Evolutionary conservation across 1,140 invertebrate genomes (phyloP), one percentile per base, ranked within the genome.

Genomic region (Pygmarrhopalites habei): DNA sequence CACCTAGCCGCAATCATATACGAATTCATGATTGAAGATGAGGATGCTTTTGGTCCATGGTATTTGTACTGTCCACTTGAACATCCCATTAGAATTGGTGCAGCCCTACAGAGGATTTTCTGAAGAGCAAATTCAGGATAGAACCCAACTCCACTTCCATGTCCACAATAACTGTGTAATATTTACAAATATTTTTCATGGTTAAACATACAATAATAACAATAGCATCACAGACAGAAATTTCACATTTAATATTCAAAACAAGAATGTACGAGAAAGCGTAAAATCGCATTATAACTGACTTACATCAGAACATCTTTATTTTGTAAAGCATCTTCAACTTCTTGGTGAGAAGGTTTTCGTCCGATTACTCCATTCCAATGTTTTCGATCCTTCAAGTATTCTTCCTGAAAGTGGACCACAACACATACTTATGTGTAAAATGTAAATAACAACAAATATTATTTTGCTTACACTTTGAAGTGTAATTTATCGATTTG

Each of bases 51-150:
- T n/a, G 64, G 59, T n/a, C 62, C 59, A 17, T 58, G 17, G 28
- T 57, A 60, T 35, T 52, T 43, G n/a, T 30, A 62, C 29, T 62
- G 61, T 2, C 57, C 64, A 62, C 69, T 71, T 12, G 66, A 61
- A 52, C 69, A 71, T n/a, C 69, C 69, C 69, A 71, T 71, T 2
- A 71, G 29, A 12, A 71, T 47, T 2, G 69, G 64, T 23, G 60
- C 26, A 28, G 69, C 58, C 7, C 46, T 25, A 55, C 66, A 71
- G 10, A 62, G 2, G 10, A 71, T 12, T 49, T 65, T 66, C 29
- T 67, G 63, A 2, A 71, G 32, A 21, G 62, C 30, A 52, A 66
- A 59, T 19, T 71, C 69, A 2, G 69, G 58, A 55, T 62, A 68
- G 28, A 62, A 63, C 0, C 21, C 44, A 10, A 46, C 35, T 26